Conservation (phyloP, 1,140 invertebrate species). For the Lordiphosa clarofinis region DNA sequence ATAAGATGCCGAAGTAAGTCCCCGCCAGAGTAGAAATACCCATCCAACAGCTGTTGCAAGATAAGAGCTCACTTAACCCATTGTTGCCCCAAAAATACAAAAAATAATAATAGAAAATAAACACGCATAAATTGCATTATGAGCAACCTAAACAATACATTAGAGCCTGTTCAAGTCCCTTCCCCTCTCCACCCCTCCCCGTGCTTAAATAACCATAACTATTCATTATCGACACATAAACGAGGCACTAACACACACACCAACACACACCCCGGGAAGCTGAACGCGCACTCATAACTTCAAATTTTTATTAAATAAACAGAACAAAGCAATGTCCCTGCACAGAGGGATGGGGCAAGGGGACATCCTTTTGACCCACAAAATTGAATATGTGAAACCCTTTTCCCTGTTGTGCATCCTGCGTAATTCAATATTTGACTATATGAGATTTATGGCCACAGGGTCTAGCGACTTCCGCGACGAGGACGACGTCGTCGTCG, state of each 20-base stretch:
- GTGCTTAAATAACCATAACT: slow-evolving; percentile 63
- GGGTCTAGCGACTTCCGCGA: slow-evolving; percentile 55
- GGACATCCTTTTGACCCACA: slow-evolving; percentile 67
- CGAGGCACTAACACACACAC: slow-evolving; percentile 26
- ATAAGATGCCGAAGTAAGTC: slow-evolving; percentile 30
- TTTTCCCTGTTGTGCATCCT: slow-evolving; percentile 32
- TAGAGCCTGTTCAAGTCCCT: slow-evolving; percentile 24
- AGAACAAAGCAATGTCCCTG: slow-evolving; percentile 60
- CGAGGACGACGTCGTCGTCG: background rate
- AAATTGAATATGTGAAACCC: slow-evolving; percentile 56
- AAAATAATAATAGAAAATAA: slow-evolving; percentile 34
- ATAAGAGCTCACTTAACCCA: slow-evolving; percentile 42
- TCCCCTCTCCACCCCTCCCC: slow-evolving; percentile 3
- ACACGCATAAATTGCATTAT: slow-evolving; percentile 75
- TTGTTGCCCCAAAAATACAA: slow-evolving; percentile 29
- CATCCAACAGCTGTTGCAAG: slow-evolving; percentile 4
- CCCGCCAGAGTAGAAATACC: slow-evolving; percentile 20
- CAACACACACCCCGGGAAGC: slow-evolving; percentile 4
- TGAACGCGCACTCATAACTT: slow-evolving; percentile 62
- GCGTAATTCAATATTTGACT: slow-evolving; percentile 79
- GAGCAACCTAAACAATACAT: slow-evolving; percentile 63
- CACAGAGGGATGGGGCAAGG: slow-evolving; percentile 32
- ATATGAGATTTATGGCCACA: slow-evolving; percentile 76
- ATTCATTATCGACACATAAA: slow-evolving; percentile 78
- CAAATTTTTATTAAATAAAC: slow-evolving; percentile 75